phyloP scores from a whole-genome alignment of 2,113 vertebrate species.

The Antennarius striatus region DNA sequence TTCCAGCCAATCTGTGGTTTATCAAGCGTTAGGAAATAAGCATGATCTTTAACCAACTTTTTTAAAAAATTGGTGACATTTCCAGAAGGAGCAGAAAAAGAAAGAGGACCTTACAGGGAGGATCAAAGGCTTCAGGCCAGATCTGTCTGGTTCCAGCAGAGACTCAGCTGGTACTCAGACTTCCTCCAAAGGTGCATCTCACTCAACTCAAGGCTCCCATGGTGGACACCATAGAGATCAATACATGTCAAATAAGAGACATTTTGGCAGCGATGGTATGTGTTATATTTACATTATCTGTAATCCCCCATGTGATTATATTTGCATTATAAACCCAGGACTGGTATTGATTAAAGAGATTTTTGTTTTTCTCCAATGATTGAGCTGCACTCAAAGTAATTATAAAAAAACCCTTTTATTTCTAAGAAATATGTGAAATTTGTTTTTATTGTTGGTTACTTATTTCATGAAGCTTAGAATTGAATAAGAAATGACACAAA shows the following conservation, averaged over 20 bases:
- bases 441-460: no score
- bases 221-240: slow-evolving; percentile 88
- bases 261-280: slow-evolving; percentile 89
- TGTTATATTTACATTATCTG: not conserved
- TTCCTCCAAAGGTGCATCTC: slow-evolving; percentile 81
- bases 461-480: no score
- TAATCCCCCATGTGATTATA: not conserved
- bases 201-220: slow-evolving; percentile 78
- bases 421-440: no score
- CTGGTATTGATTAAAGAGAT: no score
- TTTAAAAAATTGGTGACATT: slow-evolving; percentile 6
- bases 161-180: slow-evolving; percentile 87
- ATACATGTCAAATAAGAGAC: slow-evolving; percentile 86
- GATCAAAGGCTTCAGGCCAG: slow-evolving; percentile 87
- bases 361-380: no score
- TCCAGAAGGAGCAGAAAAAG: slow-evolving; percentile 90
- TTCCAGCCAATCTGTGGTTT: not conserved
- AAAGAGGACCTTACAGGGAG: slow-evolving; percentile 84
- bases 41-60: not conserved
- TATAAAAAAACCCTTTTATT: no score
- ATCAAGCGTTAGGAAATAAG: not conserved
- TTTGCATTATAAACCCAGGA: no score
- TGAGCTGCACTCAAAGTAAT: no score
- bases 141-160: slow-evolving; percentile 88
- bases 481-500: no score